Evolutionary conservation across 1,140 invertebrate species (phyloP), one percentile per base, ranked within the genome.

Genomic region (Eueides isabella): DNA sequence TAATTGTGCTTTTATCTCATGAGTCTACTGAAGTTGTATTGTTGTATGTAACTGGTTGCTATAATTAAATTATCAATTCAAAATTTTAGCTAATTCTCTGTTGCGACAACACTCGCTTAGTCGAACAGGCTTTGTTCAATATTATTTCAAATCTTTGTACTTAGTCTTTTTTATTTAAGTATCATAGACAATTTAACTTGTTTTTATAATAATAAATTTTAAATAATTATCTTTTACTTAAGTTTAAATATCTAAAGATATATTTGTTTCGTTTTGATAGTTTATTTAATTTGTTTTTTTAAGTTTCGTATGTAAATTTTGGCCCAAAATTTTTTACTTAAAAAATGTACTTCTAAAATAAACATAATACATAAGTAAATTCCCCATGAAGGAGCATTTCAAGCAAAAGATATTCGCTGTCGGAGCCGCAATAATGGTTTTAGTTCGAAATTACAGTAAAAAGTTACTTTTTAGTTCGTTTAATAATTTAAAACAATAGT

Each of bases 61-160:
- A 16, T 11, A 16, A 14, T n/a, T 41, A 0, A 16, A 14, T 41
- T 41, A 14, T 41, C 12, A 41, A 41, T 41, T 41, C 14, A 2
- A 41, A 41, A 41, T 14, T 41, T n/a, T 16, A 55, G n/a, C 6
- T 55, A 55, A 55, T 11, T 26, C 11, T 55, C 19, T 2, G 48
- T 55, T 55, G 62, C 9, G 12, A 55, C 23, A 55, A 26, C 48
- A 26, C 48, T 55, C 48, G 48, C 23, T 55, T 26, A 23, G 19
- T 55, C 23, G 2, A 5, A 55, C n/a, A 23, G 3, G 19, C 19
- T 55, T 55, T 55, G 2, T 55, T 55, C 48, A 11, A 55, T 55
- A 9, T 55, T 11, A 55, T 55, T 55, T 55, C n/a, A 55, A 55
- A 55, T 55, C 2, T 26, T 55, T 55, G 48, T 55, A 55, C 48